Percentiles rank a stretch among this genome's conserved stretches.
Evolutionary conservation across 2,888 invertebrate species (phyloP).

Genomic region (Xylota sylvarum): DNA sequence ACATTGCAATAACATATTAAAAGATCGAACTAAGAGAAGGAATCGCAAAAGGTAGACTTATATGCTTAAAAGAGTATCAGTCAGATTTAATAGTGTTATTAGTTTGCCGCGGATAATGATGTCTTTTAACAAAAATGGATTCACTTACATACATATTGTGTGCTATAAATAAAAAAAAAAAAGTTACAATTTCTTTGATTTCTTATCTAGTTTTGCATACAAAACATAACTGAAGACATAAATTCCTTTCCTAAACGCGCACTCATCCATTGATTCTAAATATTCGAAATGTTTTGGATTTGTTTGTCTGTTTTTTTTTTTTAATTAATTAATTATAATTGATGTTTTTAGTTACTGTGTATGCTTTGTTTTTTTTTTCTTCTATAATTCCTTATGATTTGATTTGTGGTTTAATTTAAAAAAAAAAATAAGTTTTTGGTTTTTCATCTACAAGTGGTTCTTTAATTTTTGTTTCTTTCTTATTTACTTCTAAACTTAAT

Average conservation of each 20-base stretch:
- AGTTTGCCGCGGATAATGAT: no score
- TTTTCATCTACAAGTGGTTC: conserved; percentile 62
- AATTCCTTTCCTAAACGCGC: conserved; percentile 34
- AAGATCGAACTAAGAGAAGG: no score
- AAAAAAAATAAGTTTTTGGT: conserved; percentile 34
- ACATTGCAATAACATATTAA: no score
- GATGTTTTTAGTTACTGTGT: conserved; percentile 54
- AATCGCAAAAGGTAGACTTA: no score
- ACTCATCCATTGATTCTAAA: background rate
- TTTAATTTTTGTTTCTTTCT: conserved; percentile 19
- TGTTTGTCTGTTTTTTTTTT: conserved; percentile 20
- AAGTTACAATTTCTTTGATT: background rate
- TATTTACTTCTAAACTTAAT: conserved; percentile 62
- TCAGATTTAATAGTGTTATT: no score
- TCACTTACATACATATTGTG: no score
- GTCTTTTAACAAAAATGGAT: no score
- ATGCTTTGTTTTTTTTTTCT: conserved; percentile 45
- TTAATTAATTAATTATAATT: conserved; percentile 15
- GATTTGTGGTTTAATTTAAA: conserved; percentile 18
- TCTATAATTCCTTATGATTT: background rate
- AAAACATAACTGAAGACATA: conserved; percentile 1
- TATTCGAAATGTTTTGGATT: conserved; percentile 13
- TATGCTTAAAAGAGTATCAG: no score
- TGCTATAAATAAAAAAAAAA: no score
- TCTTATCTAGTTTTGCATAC: background rate